Conservation (phyloP, 2,113 vertebrate species). For the Mobula hypostoma region DNA sequence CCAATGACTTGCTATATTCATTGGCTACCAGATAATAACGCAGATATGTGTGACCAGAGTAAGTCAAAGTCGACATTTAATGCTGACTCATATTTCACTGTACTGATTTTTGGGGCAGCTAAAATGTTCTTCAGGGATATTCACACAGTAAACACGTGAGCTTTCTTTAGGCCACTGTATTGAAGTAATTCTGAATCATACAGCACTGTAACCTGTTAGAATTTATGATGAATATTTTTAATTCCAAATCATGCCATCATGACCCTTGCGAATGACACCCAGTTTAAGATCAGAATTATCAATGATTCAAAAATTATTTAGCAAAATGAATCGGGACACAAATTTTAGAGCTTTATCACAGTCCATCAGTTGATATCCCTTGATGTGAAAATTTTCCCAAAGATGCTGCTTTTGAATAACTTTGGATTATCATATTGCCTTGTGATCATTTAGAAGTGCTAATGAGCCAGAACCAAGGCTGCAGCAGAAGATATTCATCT, state of each 20-base stretch:
- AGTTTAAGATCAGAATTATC: background rate
- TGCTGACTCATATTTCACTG: constrained; percentile 50
- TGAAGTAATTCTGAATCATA: background rate
- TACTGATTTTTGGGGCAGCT: constrained; percentile 37
- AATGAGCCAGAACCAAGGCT: background rate
- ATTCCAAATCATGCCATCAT: background rate
- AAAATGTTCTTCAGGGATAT: background rate
- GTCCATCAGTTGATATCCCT: background rate
- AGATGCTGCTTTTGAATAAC: background rate
- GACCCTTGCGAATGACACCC: background rate
- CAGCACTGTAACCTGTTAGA: background rate
- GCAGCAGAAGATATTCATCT: background rate
- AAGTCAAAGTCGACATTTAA: constrained; percentile 46
- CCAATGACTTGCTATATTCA: constrained; percentile 49
- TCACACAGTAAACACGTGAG: background rate
- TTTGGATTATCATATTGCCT: background rate
- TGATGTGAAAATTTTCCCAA: background rate
- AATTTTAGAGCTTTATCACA: background rate
- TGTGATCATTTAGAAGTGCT: background rate
- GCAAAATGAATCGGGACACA: background rate
- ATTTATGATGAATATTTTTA: background rate
- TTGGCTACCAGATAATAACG: constrained; percentile 51
- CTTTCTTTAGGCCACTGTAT: background rate
- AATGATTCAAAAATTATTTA: background rate
- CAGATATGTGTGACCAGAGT: constrained; percentile 53